A percentile compares a stretch with the other conserved stretches of the same genome.
These are phyloP conservation scores for Calcarius lapponicus DNA, from an alignment of 2,797 vertebrate genomes.

Conservation along the genomic window DNA sequence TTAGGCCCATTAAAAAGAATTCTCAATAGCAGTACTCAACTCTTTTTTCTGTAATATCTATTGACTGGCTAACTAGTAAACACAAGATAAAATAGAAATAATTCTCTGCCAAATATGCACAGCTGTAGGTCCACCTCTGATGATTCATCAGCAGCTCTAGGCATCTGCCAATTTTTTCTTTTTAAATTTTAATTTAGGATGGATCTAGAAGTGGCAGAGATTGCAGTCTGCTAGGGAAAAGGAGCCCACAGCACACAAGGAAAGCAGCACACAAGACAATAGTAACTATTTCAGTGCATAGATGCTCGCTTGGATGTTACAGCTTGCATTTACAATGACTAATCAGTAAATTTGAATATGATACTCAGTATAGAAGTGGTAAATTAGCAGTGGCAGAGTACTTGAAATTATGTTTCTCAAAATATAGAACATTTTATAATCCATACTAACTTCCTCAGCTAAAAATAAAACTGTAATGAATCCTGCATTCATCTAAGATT, in stretches of 20 bases:
- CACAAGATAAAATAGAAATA: constrained; percentile 35
- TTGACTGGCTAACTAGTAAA: constrained; percentile 44
- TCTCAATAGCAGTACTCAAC: constrained; percentile 1
- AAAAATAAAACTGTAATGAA: constrained; percentile 48
- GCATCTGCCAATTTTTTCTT: constrained; percentile 45
- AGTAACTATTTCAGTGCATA: constrained; percentile 49
- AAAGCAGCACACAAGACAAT: constrained; percentile 43
- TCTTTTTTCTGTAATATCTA: not conserved
- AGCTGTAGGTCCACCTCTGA: constrained; percentile 59
- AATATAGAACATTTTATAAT: constrained; percentile 43
- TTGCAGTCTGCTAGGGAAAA: constrained; percentile 6
- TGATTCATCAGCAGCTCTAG: constrained; percentile 30
- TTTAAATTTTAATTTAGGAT: constrained; percentile 41
- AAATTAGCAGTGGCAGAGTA: constrained; percentile 54
- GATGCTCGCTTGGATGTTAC: constrained; percentile 4
- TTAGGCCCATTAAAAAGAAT: constrained; percentile 14
- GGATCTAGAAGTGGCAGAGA: constrained; percentile 32
- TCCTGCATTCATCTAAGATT: not conserved
- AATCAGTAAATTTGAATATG: constrained; percentile 60
- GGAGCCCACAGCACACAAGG: constrained; percentile 1
- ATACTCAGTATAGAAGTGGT: constrained; percentile 40
- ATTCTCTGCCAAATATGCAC: constrained; percentile 30
- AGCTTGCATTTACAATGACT: constrained; percentile 55
- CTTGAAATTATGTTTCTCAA: constrained; percentile 60
- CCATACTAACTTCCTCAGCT: constrained; percentile 20